A percentile compares a stretch with the other conserved stretches of the same genome.
These are phyloP conservation scores for Leuciscus waleckii DNA, from an alignment of 2,797 vertebrate species.

Conservation along the genomic window DNA sequence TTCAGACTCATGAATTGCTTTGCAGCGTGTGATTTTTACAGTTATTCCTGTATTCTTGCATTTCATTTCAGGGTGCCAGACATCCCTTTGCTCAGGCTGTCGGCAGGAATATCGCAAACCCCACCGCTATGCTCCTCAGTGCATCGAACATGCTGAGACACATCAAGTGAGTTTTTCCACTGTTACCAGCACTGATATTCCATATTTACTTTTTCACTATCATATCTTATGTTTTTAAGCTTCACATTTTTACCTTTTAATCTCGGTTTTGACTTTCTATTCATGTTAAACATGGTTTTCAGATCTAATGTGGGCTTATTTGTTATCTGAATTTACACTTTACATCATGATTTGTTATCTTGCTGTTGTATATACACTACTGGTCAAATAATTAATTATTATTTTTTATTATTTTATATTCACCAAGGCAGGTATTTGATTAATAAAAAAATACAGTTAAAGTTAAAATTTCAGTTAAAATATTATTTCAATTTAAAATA, in stretches of 20 bases:
- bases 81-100: slow-evolving; percentile 97
- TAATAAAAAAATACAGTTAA: too few species aligned
- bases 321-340: not conserved
- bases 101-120: slow-evolving; percentile 97
- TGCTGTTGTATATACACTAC: not conserved
- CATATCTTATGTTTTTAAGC: not conserved
- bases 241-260: not conserved
- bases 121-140: slow-evolving; percentile 95
- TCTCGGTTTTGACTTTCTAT: not conserved
- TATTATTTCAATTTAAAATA: too few species aligned
- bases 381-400: too few species aligned
- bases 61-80: slow-evolving; percentile 84
- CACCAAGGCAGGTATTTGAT: too few species aligned
- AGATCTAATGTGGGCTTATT: not conserved
- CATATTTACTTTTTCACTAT: not conserved
- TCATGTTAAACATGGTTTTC: not conserved
- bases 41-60: not conserved
- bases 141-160: slow-evolving; percentile 94
- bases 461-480: too few species aligned
- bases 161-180: slow-evolving; percentile 85
- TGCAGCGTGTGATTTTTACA: not conserved
- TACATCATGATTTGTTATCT: not conserved
- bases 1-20: not conserved
- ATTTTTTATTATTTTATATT: too few species aligned
- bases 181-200: not conserved